phyloP scores from a whole-genome alignment of 2,888 invertebrate species.

The Therioaphis trifolii region DNA sequence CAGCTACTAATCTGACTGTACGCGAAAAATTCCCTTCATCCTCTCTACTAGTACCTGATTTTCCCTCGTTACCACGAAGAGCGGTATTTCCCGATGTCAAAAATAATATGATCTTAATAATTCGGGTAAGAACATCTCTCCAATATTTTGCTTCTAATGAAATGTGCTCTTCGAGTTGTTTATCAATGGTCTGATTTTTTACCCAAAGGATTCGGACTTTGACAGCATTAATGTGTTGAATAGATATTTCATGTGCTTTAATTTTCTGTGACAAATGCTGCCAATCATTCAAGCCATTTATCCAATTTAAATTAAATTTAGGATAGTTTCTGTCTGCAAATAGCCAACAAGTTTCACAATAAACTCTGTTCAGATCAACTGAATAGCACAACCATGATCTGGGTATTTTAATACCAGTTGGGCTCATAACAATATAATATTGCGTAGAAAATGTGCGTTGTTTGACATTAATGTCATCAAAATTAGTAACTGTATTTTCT shows the following conservation, averaged over 20 bases:
- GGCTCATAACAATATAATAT: not conserved
- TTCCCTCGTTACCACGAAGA: too few relatives aligned
- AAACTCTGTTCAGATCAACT: too few relatives aligned
- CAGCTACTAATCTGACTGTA: too few relatives aligned
- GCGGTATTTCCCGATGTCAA: not conserved
- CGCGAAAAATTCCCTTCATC: too few relatives aligned
- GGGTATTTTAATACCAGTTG: not conserved
- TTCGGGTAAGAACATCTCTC: slow-evolving; percentile 13
- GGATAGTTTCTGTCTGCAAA: not conserved
- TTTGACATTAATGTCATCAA: not conserved
- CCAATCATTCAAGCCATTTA: slow-evolving; percentile 27
- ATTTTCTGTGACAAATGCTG: too few relatives aligned
- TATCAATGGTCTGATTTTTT: slow-evolving; percentile 10
- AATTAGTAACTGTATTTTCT: not conserved
- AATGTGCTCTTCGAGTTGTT: not conserved
- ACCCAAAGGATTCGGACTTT: not conserved
- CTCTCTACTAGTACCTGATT: too few relatives aligned
- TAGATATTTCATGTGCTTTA: slow-evolving; percentile 21
- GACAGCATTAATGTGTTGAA: slow-evolving; percentile 11
- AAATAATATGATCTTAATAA: slow-evolving; percentile 21
- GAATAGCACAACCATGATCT: too few relatives aligned
- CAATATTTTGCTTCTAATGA: slow-evolving; percentile 13
- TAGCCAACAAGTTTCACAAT: slow-evolving; percentile 38
- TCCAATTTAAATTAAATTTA: slow-evolving; percentile 16
- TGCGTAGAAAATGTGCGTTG: not conserved